Evolutionary conservation across 2,113 vertebrate species (phyloP), one percentile per base, ranked within the genome.

Genomic region (Merops nubicus): DNA sequence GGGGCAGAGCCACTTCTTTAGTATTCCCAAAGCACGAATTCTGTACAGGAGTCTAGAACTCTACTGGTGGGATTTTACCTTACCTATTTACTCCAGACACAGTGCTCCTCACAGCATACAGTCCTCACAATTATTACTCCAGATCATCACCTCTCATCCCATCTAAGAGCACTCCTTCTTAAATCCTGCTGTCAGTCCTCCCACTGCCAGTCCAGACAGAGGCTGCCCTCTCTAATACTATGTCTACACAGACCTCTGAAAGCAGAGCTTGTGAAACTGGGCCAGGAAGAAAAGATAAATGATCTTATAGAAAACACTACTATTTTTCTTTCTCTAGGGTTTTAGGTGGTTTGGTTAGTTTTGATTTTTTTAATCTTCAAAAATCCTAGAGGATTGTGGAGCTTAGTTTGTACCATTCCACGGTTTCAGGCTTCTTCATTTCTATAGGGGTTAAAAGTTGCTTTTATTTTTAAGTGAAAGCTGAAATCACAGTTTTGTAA

Each of bases 251-350:
- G 29, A 5, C 2, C 33, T 65, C 40, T 40, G 47, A 17, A 51
- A 42, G 26, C 45, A 48, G 19, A 47, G n/a, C 4, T 4, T 6
- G 3, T n/a, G 10, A 4, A 43, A 3, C 5, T 5, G 5, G 8
- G 15, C 15, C 6, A 8, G 23, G 1, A 6, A 15, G 0, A 29
- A 31, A 22, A 22, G 2, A 48, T 1, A 28, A 68, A 64, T 57
- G 1, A 51, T 45, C 12, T 34, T 19, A 15, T 15, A 31, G 16
- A 65, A 57, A 70, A 9, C 10, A 57, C 12, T 29, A 33, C 11
- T 31, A 16, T 15, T 63, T 56, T 65, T 33, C 6, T 89, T 85
- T 63, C 34, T 34, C 29, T 23, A 8, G 15, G 4, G 5, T 26
- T 64, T 51, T 28, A 8, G 8, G 26, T 20, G 1, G 3, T 3